Evolutionary conservation across 1,140 invertebrate genomes (phyloP).

Genomic region (Doryteuthis pealeii): DNA sequence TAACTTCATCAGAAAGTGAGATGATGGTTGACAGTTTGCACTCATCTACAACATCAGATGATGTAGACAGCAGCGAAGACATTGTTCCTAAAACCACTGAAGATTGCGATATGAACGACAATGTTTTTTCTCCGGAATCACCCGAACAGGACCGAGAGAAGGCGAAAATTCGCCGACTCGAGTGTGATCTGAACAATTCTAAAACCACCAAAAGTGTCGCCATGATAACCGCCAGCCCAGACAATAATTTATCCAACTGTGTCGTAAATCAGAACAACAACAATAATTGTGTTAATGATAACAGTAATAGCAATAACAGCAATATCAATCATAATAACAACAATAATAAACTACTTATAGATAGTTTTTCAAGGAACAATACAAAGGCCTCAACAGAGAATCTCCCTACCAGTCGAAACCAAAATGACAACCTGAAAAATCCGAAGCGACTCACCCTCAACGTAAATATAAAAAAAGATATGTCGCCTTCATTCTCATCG

Average conservation of each 20-base stretch:
- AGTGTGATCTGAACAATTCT: constrained; percentile 10
- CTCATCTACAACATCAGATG: constrained; percentile 20
- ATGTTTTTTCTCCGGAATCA: constrained; percentile 40
- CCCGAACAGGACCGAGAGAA: constrained; percentile 12
- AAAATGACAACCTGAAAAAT: no score
- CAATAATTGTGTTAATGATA: background rate
- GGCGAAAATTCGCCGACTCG: constrained; percentile 4
- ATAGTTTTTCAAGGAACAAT: background rate
- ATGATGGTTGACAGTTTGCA: constrained; percentile 17
- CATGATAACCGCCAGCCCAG: no score
- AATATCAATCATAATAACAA: background rate
- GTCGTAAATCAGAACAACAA: no score
- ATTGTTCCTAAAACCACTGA: constrained; percentile 30
- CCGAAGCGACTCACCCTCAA: no score
- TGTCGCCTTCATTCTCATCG: no score
- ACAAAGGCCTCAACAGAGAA: no score
- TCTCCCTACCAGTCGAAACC: no score
- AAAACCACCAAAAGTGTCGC: no score
- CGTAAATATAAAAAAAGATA: no score
- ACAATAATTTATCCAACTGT: no score
- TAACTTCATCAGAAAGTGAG: constrained; percentile 7
- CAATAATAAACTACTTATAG: background rate
- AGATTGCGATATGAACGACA: constrained; percentile 39
- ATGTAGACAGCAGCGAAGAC: constrained; percentile 26
- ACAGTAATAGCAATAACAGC: background rate